Evolutionary conservation across 2,113 vertebrate species (phyloP).

Genomic region (Gila orcuttii): DNA sequence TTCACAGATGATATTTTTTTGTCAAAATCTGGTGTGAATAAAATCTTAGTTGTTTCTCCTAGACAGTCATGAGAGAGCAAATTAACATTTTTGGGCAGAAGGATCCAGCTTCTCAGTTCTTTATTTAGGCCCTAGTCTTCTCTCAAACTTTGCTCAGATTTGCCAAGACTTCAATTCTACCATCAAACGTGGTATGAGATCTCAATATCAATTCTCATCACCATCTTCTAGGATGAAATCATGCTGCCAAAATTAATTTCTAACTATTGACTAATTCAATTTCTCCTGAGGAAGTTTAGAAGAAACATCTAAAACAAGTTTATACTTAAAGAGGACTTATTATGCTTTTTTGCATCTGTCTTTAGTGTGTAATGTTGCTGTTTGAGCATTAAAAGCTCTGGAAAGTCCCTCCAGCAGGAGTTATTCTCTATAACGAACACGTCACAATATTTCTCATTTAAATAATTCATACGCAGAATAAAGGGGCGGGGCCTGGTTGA

Average conservation of each 20-base stretch:
- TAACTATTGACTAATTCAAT: too few species aligned
- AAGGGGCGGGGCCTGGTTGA: too few species aligned
- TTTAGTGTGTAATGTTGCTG: too few species aligned
- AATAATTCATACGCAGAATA: too few species aligned
- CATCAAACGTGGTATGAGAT: neutral
- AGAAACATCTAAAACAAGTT: neutral
- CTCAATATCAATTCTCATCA: neutral
- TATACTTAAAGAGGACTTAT: too few species aligned
- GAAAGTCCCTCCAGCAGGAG: too few species aligned
- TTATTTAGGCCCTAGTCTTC: neutral
- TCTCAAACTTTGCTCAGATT: neutral
- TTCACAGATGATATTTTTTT: neutral
- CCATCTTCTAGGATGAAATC: neutral
- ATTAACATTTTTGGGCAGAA: neutral
- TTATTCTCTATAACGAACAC: too few species aligned
- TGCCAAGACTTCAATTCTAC: neutral
- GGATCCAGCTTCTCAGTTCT: neutral
- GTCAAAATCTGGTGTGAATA: neutral
- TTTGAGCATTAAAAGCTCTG: too few species aligned
- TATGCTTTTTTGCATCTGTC: too few species aligned
- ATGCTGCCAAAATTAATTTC: neutral
- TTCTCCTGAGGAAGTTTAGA: neutral
- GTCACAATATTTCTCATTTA: too few species aligned
- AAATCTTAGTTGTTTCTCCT: neutral
- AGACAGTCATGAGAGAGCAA: neutral